Conservation (phyloP, 1,140 invertebrate species). For the Belonocnema kinseyi region DNA sequence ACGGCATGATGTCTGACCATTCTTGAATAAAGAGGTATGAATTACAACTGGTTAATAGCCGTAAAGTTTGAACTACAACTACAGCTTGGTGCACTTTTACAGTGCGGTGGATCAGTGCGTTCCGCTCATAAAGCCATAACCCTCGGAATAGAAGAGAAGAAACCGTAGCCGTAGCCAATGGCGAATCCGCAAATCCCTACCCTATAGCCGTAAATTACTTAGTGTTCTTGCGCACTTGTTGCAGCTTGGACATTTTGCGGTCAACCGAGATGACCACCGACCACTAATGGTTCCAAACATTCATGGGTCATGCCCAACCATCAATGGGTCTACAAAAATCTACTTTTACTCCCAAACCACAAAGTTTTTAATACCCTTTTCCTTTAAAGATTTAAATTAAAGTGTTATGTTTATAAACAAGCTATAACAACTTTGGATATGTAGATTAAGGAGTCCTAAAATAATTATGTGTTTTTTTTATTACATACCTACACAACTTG, state of each 20-base stretch:
- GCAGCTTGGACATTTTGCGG: slow-evolving; percentile 48
- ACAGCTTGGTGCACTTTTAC: background rate
- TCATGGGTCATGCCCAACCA: background rate
- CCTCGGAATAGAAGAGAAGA: slow-evolving; percentile 3
- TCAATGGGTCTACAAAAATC: slow-evolving; percentile 1
- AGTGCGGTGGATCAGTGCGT: slow-evolving; percentile 1
- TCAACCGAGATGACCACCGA: slow-evolving; percentile 45
- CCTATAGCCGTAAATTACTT: slow-evolving; percentile 51
- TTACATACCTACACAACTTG: too few relatives aligned
- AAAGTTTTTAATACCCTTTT: background rate
- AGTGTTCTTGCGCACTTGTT: slow-evolving; percentile 39
- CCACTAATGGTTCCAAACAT: slow-evolving; percentile 49
- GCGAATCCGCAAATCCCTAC: slow-evolving; percentile 48
- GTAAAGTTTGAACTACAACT: slow-evolving; percentile 8
- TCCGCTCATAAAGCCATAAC: slow-evolving; percentile 48
- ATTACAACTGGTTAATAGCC: slow-evolving; percentile 34
- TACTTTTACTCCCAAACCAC: slow-evolving; percentile 5
- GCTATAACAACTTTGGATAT: too few relatives aligned
- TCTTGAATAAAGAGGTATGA: slow-evolving; percentile 26
- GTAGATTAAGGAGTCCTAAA: too few relatives aligned
- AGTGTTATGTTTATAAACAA: background rate
- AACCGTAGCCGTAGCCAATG: slow-evolving; percentile 34
- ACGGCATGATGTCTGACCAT: slow-evolving; percentile 10
- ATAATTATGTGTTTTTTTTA: too few relatives aligned
- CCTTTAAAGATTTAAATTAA: background rate